These are phyloP conservation scores for Stramonita haemastoma DNA, from an alignment of 2,888 invertebrate genomes.

Conservation along the genomic window DNA sequence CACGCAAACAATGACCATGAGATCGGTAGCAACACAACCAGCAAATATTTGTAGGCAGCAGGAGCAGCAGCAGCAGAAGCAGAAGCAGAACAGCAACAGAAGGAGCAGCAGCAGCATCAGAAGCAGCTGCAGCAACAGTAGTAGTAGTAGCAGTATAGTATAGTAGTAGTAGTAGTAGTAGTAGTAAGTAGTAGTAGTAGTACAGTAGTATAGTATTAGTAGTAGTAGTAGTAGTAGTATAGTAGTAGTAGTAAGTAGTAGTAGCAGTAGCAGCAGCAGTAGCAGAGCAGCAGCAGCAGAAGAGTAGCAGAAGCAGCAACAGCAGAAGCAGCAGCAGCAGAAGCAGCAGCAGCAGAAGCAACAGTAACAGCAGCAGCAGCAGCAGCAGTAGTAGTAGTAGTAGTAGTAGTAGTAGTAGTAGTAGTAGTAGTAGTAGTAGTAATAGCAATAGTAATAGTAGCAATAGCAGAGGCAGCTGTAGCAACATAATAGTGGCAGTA, in stretches of 20 bases:
- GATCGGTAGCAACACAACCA: no score
- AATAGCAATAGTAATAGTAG: slow-evolving; percentile 29
- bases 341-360: slow-evolving; percentile 37
- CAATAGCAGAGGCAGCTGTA: slow-evolving; percentile 40
- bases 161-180: no score
- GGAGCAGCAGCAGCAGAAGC: slow-evolving; percentile 5
- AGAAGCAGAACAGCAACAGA: slow-evolving; percentile 17
- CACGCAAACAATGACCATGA: no score
- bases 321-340: no score
- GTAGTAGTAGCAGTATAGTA: neutral
- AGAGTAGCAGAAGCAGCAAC: no score
- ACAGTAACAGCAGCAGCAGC: slow-evolving; percentile 40
- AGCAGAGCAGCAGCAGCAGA: no score
- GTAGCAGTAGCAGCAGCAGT: no score
- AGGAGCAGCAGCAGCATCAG: no score
- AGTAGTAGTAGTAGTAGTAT: no score
- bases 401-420: slow-evolving; percentile 38
- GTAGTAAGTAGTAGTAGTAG: slow-evolving; percentile 36
- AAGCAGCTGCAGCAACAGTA: no score
- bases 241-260: no score
- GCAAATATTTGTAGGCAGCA: no score
- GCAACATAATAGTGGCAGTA: neutral
- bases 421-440: slow-evolving; percentile 35
- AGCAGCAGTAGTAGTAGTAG: neutral
- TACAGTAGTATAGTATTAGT: neutral